These are phyloP conservation scores for Ditylenchus dipsaci DNA, from an alignment of 1,140 invertebrate genomes.

Conservation along the genomic window DNA sequence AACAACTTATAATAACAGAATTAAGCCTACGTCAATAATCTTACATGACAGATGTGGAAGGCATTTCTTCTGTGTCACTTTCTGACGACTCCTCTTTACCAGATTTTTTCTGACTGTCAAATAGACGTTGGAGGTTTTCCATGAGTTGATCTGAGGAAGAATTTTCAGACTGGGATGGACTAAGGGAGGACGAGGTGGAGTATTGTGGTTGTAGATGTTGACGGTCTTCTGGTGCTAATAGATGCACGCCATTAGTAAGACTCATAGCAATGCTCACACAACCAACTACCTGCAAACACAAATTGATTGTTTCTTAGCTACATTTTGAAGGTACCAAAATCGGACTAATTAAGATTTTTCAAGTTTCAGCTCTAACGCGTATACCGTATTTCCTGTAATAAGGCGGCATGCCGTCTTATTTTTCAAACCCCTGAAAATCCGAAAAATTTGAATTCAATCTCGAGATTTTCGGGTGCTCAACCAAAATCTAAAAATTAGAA, in stretches of 20 bases:
- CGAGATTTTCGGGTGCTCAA: too few species aligned
- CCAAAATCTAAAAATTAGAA: too few species aligned
- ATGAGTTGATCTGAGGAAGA: background rate
- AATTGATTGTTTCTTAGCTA: background rate
- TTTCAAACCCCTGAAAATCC: too few species aligned
- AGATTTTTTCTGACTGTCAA: background rate
- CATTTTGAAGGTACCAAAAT: background rate
- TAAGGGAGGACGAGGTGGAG: background rate
- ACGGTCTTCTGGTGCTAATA: too few species aligned
- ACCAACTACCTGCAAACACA: background rate
- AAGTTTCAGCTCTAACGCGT: background rate
- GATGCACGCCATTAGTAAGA: background rate
- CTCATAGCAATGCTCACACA: background rate
- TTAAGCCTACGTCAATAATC: background rate
- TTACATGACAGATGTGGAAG: background rate
- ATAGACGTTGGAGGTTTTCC: background rate
- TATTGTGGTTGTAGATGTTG: background rate
- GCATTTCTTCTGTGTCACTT: background rate
- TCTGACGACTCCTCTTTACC: background rate
- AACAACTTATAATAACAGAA: background rate
- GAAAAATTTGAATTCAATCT: too few species aligned
- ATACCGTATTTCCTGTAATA: too few species aligned
- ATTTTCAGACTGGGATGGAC: background rate
- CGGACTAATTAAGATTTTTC: background rate
- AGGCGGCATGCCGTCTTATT: background rate